Conservation (phyloP, 2,888 invertebrate genomes). For the Agrochola circellaris region DNA sequence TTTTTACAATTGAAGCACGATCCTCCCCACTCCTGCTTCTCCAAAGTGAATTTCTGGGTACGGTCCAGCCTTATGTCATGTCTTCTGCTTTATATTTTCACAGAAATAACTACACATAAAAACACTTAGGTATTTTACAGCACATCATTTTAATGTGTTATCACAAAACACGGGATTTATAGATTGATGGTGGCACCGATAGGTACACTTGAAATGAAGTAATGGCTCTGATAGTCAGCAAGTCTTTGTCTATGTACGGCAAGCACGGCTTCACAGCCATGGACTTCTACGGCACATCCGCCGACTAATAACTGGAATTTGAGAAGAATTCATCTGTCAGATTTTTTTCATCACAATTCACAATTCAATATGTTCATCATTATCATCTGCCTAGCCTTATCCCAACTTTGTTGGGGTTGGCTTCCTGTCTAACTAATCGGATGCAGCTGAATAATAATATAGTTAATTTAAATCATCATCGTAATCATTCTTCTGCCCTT, state of each 20-base stretch:
- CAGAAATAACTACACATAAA: neutral
- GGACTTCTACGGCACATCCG: slow-evolving; percentile 73
- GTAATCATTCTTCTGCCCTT: too few species aligned
- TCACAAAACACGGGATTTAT: neutral
- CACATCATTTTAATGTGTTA: neutral
- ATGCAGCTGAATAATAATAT: neutral
- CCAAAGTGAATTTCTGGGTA: neutral
- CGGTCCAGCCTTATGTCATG: neutral
- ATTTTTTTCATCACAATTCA: neutral
- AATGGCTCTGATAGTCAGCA: slow-evolving; percentile 76
- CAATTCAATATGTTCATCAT: neutral
- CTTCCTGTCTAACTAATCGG: neutral
- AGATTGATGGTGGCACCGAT: neutral
- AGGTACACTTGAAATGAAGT: slow-evolving; percentile 35
- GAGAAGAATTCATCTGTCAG: neutral
- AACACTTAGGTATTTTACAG: neutral
- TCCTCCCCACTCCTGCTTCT: too few species aligned
- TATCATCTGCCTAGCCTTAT: neutral
- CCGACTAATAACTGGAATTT: slow-evolving; percentile 77
- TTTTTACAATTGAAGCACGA: neutral
- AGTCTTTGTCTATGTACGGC: slow-evolving; percentile 71
- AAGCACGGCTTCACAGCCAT: slow-evolving; percentile 76
- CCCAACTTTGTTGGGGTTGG: neutral
- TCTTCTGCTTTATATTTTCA: neutral
- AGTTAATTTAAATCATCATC: neutral